A percentile compares a stretch with the other conserved stretches of the same genome.
phyloP scores from a whole-genome alignment of 1,140 invertebrate genomes.

The Pogonomyrmex barbatus region DNA sequence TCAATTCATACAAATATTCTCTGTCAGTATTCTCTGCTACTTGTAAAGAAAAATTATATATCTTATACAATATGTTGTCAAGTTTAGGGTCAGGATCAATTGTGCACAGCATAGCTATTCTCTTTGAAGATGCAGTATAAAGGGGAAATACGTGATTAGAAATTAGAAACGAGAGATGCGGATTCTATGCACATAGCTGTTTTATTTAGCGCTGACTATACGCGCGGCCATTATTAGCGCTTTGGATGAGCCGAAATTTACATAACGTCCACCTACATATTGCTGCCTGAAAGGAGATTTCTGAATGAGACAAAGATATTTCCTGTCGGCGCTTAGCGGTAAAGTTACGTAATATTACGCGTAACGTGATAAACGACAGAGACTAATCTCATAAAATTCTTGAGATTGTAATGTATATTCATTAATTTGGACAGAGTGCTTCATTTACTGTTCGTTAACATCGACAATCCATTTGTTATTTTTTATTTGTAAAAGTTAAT shows the following conservation, averaged over 20 bases:
- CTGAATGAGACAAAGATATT: constrained; percentile 11
- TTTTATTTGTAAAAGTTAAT: constrained; percentile 1
- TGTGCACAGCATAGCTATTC: background rate
- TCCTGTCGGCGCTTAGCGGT: background rate
- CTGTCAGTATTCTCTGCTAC: background rate
- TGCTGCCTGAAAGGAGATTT: background rate
- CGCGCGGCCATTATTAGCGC: constrained; percentile 22
- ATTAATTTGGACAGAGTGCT: background rate
- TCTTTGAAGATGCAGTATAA: constrained; percentile 22
- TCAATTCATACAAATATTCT: background rate
- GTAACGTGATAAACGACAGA: background rate
- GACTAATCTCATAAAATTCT: background rate
- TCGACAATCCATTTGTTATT: background rate
- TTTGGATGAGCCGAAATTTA: constrained; percentile 52
- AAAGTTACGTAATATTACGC: constrained; percentile 18
- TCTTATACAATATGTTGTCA: constrained; percentile 1
- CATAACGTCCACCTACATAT: constrained; percentile 51
- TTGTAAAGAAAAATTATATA: background rate
- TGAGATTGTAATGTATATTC: background rate
- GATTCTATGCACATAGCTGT: constrained; percentile 29
- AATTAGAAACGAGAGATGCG: constrained; percentile 6
- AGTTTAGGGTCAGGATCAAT: background rate
- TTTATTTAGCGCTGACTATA: constrained; percentile 53
- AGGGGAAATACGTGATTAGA: constrained; percentile 52
- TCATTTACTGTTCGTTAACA: background rate